Percentiles rank a stretch among this genome's conserved stretches.
phyloP scores from a whole-genome alignment of 2,113 vertebrate genomes.

The Nothocercus julius region DNA sequence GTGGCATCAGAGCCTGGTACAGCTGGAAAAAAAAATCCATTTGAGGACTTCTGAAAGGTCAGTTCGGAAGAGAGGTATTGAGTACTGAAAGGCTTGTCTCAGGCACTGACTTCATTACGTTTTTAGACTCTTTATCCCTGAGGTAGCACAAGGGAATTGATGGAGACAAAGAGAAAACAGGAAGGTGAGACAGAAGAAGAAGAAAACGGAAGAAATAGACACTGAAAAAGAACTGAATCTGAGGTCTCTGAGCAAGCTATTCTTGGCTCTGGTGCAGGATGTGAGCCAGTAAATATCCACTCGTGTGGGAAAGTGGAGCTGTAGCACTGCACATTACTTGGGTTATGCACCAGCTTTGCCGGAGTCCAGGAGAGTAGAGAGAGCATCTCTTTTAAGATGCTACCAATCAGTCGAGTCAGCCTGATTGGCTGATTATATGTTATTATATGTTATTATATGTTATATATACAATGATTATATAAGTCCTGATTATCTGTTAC shows the following conservation, averaged over 20 bases:
- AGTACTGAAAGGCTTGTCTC: neutral
- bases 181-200: neutral
- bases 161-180: neutral
- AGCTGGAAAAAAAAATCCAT: neutral
- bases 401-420: neutral
- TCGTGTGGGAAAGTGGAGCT: neutral
- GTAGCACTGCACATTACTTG: neutral
- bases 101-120: neutral
- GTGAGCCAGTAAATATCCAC: neutral
- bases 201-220: neutral
- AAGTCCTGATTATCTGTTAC: too few species aligned
- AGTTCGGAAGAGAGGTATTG: neutral
- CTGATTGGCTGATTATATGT: too few species aligned
- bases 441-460: too few species aligned
- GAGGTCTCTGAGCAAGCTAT: neutral
- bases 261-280: neutral
- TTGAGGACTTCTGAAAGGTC: neutral
- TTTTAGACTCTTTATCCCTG: neutral
- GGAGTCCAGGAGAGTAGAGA: neutral
- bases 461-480: too few species aligned
- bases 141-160: neutral
- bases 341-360: neutral
- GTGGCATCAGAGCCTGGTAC: neutral
- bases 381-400: neutral
- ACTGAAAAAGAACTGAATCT: neutral